These are phyloP conservation scores for Anolis carolinensis DNA, from an alignment of 2,113 vertebrate genomes.

Conservation along the genomic window DNA sequence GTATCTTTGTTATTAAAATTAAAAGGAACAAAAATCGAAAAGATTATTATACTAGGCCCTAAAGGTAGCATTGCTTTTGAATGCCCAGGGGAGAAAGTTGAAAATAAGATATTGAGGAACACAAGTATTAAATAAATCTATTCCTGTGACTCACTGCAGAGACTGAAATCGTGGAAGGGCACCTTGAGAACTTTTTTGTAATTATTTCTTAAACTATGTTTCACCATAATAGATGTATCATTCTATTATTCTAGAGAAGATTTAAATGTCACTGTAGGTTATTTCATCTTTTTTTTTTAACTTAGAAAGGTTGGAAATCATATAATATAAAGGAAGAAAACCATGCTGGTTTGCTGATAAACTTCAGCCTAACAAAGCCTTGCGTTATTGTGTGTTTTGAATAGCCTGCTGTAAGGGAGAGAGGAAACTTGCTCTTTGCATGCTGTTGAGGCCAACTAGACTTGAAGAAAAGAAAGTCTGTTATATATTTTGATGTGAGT, in stretches of 20 bases:
- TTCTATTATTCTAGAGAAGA: slow-evolving; percentile 1
- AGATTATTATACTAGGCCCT: neutral
- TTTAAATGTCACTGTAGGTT: neutral
- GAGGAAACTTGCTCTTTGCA: neutral
- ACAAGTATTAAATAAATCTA: neutral
- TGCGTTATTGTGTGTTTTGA: neutral
- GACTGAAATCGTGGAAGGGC: neutral
- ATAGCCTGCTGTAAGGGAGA: neutral
- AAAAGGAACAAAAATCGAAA: neutral
- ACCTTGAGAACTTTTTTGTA: neutral
- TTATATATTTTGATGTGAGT: neutral
- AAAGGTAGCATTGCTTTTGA: neutral
- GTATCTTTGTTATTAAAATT: slow-evolving; percentile 2
- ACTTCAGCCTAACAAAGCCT: neutral
- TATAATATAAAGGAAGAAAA: neutral
- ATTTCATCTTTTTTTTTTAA: neutral
- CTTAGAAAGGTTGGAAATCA: neutral
- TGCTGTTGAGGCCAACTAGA: neutral
- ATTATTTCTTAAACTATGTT: neutral
- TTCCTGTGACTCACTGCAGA: fast-evolving
- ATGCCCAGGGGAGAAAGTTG: neutral
- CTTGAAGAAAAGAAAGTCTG: neutral
- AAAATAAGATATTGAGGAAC: neutral
- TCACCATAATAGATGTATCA: neutral
- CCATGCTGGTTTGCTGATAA: neutral